Evolutionary conservation across 2,888 invertebrate genomes (phyloP).

Genomic region (Melanostoma scalare): DNA sequence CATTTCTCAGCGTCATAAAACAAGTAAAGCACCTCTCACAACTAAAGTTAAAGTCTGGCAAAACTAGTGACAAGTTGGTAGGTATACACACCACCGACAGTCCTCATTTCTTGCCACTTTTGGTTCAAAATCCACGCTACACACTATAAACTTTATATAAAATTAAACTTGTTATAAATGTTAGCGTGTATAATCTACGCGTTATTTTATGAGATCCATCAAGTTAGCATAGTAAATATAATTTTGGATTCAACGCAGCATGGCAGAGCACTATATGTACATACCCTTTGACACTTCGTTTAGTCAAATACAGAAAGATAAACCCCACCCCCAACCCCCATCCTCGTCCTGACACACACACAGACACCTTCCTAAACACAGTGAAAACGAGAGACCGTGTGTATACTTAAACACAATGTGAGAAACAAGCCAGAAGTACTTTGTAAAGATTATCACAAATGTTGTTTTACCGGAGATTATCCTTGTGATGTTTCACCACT

Average conservation of each 20-base stretch:
- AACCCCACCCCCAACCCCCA: no score
- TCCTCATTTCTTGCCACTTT: background rate
- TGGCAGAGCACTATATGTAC: slow-evolving; percentile 4
- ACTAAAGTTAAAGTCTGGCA: no score
- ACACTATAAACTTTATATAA: slow-evolving; percentile 1
- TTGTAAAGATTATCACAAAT: slow-evolving; percentile 73
- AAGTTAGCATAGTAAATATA: slow-evolving; percentile 57
- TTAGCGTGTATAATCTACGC: slow-evolving; percentile 70
- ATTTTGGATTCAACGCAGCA: slow-evolving; percentile 36
- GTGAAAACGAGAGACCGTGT: background rate
- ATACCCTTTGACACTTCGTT: slow-evolving; percentile 47
- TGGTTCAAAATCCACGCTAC: slow-evolving; percentile 23
- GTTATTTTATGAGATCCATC: slow-evolving; percentile 72
- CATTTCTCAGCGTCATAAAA: no score
- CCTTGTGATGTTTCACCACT: slow-evolving; percentile 72
- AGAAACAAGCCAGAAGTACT: slow-evolving; percentile 70
- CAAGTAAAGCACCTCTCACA: no score
- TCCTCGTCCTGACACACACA: background rate
- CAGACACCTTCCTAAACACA: background rate
- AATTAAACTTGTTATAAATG: slow-evolving; percentile 54
- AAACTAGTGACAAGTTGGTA: no score
- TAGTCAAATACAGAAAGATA: slow-evolving; percentile 6
- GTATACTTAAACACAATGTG: slow-evolving; percentile 27
- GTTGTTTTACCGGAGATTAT: slow-evolving; percentile 73
- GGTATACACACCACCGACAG: no score